phyloP scores from a whole-genome alignment of 2,797 vertebrate genomes.

The Trichosurus vulpecula region DNA sequence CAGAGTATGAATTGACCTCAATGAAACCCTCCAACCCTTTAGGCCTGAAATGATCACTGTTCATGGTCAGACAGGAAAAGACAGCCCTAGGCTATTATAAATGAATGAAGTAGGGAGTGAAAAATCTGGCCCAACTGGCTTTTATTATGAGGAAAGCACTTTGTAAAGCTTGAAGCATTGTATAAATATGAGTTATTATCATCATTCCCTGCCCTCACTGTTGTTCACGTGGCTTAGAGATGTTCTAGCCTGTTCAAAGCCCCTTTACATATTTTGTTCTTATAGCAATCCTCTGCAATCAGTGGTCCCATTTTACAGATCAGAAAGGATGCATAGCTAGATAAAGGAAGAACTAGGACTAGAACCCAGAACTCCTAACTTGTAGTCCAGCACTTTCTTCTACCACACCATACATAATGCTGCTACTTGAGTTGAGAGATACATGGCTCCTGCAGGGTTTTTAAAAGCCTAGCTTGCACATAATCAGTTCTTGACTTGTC shows the following conservation, averaged over 20 bases:
- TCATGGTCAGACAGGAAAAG: neutral
- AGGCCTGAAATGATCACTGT: neutral
- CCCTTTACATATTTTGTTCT: neutral
- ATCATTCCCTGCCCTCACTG: neutral
- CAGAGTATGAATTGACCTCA: neutral
- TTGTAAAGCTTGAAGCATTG: neutral
- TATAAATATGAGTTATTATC: neutral
- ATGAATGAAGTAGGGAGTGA: neutral
- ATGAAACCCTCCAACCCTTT: neutral
- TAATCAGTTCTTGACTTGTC: neutral
- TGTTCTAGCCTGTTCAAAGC: neutral
- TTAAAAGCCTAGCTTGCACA: neutral
- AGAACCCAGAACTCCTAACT: neutral
- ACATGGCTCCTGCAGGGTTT: neutral
- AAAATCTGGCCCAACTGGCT: neutral
- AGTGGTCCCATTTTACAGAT: constrained; percentile 12
- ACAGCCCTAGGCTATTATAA: neutral
- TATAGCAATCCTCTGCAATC: neutral
- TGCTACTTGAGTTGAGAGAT: neutral
- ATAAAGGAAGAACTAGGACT: neutral
- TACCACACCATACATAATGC: rapidly evolving
- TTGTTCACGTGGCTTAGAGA: neutral
- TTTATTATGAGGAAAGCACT: neutral
- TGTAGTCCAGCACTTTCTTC: neutral
- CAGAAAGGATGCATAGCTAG: neutral